phyloP scores from a whole-genome alignment of 2,888 invertebrate genomes.

The Chymomyza amoena region DNA sequence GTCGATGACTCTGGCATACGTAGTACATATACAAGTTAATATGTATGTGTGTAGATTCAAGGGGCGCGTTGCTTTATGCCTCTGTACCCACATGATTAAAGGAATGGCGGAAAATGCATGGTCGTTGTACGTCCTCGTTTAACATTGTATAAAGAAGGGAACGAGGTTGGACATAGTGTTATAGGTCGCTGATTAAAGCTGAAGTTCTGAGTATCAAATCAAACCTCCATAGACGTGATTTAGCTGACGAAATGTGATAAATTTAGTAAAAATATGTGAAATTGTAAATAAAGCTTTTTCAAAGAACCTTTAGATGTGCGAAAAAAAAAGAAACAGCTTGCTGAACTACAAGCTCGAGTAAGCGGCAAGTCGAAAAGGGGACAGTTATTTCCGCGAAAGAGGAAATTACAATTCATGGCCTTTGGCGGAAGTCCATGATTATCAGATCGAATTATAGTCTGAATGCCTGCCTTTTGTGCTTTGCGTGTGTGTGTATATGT shows the following conservation, averaged over 20 bases:
- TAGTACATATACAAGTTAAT: neutral
- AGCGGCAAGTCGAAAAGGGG: conserved; percentile 48
- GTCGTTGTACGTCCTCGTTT: too few relatives aligned
- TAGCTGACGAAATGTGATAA: too few relatives aligned
- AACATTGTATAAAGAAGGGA: too few relatives aligned
- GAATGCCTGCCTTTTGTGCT: conserved; percentile 43
- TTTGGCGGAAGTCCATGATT: conserved; percentile 76
- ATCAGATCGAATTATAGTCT: conserved; percentile 78
- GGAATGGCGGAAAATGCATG: too few relatives aligned
- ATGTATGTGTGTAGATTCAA: neutral
- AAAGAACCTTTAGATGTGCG: neutral
- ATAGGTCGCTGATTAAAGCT: neutral
- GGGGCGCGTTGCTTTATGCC: neutral
- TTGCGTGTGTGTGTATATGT: conserved; percentile 11
- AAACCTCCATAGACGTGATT: too few relatives aligned
- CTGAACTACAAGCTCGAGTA: conserved; percentile 27
- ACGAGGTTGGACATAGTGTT: neutral
- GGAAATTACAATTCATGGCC: conserved; percentile 79
- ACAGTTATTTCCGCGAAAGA: conserved; percentile 78
- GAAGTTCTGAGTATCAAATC: neutral
- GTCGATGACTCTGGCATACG: too few relatives aligned
- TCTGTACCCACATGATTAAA: neutral
- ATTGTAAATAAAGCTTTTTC: too few relatives aligned
- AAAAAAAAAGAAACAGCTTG: conserved; percentile 42
- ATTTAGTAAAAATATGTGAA: too few relatives aligned